Evolutionary conservation across 2,797 vertebrate genomes (phyloP).

Genomic region (Rallus crepitans): DNA sequence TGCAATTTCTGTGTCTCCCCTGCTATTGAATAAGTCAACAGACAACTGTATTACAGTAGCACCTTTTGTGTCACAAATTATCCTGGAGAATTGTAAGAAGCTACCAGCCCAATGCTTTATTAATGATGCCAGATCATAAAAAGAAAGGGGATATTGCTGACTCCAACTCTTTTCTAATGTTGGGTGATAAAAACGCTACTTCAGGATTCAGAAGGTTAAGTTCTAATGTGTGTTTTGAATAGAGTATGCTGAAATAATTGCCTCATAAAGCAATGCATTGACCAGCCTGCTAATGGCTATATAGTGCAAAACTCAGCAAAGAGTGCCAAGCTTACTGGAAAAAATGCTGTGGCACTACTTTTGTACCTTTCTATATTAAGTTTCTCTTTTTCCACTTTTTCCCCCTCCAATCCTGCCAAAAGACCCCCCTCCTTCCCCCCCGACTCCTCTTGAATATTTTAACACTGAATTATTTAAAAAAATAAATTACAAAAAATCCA

Average conservation of each 20-base stretch:
- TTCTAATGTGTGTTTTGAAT: constrained; percentile 94
- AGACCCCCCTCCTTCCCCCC: not conserved
- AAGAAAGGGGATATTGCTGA: constrained; percentile 84
- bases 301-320: constrained; percentile 89
- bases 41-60: constrained; percentile 78
- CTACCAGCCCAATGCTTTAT: constrained; percentile 89
- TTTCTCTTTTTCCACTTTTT: constrained; percentile 46
- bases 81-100: constrained; percentile 81
- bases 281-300: constrained; percentile 85
- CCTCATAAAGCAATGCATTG: constrained; percentile 89
- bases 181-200: constrained; percentile 93
- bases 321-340: constrained; percentile 84
- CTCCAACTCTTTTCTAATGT: constrained; percentile 88
- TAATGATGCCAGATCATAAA: constrained; percentile 91
- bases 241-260: constrained; percentile 90
- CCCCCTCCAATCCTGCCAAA: not conserved
- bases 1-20: constrained; percentile 69
- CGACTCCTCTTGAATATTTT: not conserved
- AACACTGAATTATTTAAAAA: not conserved
- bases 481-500: not conserved
- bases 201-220: constrained; percentile 94
- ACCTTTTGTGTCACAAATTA: constrained; percentile 88
- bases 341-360: constrained; percentile 85
- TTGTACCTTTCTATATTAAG: constrained; percentile 68
- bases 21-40: constrained; percentile 87